phyloP scores from a whole-genome alignment of 2,113 vertebrate genomes.

The Phyllostomus hastatus region DNA sequence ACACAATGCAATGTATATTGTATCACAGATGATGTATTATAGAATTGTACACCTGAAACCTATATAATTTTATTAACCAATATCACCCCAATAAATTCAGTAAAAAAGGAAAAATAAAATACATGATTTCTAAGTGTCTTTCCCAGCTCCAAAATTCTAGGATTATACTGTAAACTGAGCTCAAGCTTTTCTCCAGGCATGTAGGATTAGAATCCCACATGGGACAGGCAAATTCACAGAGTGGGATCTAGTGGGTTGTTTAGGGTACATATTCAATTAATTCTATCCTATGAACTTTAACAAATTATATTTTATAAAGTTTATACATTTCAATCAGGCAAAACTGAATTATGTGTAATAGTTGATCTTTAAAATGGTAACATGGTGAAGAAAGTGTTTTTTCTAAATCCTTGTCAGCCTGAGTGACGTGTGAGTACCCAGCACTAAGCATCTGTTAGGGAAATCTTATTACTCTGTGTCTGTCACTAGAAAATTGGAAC shows the following conservation, averaged over 20 bases:
- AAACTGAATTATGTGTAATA: slow-evolving; percentile 4
- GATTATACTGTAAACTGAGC: background rate
- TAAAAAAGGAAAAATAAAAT: background rate
- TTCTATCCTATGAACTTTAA: slow-evolving; percentile 16
- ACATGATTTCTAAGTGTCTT: background rate
- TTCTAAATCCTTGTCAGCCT: slow-evolving; percentile 16
- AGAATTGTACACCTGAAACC: no score
- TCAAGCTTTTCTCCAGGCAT: background rate
- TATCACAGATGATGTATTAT: no score
- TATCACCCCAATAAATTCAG: no score
- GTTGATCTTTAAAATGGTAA: slow-evolving; percentile 45
- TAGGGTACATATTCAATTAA: background rate
- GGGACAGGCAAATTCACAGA: background rate
- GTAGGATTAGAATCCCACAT: background rate
- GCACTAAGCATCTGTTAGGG: slow-evolving; percentile 49
- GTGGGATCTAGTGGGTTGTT: background rate
- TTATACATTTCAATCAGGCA: slow-evolving; percentile 53
- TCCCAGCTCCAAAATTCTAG: background rate
- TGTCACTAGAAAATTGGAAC: slow-evolving; percentile 62
- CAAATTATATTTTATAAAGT: slow-evolving; percentile 16
- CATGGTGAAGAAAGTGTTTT: background rate
- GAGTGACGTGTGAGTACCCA: slow-evolving; percentile 51
- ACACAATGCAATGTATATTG: no score
- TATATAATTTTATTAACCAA: no score
- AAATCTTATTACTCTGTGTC: slow-evolving; percentile 48